Conservation (phyloP, 2,113 vertebrate species). For the Mastomys natalensis region DNA sequence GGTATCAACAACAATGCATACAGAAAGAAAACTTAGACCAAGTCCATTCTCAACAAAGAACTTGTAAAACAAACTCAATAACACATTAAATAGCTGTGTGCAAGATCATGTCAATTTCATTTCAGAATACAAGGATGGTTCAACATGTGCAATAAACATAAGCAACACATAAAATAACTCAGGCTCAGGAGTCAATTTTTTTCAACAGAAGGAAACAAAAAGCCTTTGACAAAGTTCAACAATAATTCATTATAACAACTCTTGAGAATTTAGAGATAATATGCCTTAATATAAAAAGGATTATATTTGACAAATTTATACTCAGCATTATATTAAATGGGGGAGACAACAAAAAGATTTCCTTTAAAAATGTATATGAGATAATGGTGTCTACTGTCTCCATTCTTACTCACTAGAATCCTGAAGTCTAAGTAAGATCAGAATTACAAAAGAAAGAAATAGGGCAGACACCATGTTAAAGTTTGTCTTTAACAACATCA, state of each 20-base stretch:
- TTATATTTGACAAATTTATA: not conserved
- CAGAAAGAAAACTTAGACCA: no score
- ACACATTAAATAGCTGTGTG: not conserved
- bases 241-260: not conserved
- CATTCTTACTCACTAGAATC: not conserved
- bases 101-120: not conserved
- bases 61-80: not conserved
- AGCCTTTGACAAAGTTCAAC: not conserved
- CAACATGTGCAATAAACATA: no score
- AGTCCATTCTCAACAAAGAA: not conserved
- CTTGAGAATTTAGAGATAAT: not conserved
- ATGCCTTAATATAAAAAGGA: not conserved
- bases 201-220: not conserved
- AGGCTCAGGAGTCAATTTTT: not conserved
- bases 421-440: not conserved
- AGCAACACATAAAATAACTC: no score
- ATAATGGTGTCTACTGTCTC: not conserved
- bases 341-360: not conserved
- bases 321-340: not conserved
- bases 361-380: not conserved
- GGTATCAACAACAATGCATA: no score
- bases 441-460: not conserved
- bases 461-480: no score
- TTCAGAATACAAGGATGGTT: not conserved
- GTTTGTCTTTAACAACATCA: no score